Base-by-base conservation (phyloP, 2,888 invertebrate genomes). In the Cephonodes hylas region DNA sequence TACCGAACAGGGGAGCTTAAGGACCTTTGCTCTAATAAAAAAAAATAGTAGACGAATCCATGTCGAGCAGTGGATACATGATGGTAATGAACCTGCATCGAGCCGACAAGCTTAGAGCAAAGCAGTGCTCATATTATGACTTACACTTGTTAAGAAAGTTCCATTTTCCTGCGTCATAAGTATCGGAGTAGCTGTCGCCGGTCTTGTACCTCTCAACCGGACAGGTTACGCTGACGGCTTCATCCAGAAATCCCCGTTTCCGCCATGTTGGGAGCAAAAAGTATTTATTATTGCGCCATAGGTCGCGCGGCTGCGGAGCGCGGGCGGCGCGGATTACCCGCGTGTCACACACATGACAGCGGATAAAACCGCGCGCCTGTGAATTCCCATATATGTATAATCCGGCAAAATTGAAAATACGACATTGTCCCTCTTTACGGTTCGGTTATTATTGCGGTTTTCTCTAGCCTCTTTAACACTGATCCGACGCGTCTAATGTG, bases 401-500 rank as follows among this genome's bases (percentile, higher is more conserved):
- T 75, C 75, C 75, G 68, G 69, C 72, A 67, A 76, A 76, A 76
- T 75, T 75, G 74, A 75, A 75, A 77, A 75, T 75, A 76, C 75
- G 74, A 72, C 77, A 72, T 70, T 72, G 77, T 75, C 68, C 66
- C 72, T 23, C 45, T 58, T 61, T 58, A 34, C 61, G 34, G 45
- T 58, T 48, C 25, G 15, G 58, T 46, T 61, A 23, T 58, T 61
- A 61, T 61, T 58, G 46, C 38, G 27, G 27, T 42, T 60, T 53
- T 46, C 38, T 46, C 46, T 27, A 53, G 53, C 4, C 18, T 53
- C 18, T 53, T 45, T 53, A 53, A 53, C 15, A 27, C 25, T 46
- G 46, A 25, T 23, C 46, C 23, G 13, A n/a, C n/a, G 6, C 23
- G 25, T 46, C n/a, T 46, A n/a, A n/a, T n/a, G n/a, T n/a, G n/a